Evolutionary conservation across 1,140 invertebrate species (phyloP), one percentile per base, ranked within the genome.

Genomic region (Pissodes strobi): DNA sequence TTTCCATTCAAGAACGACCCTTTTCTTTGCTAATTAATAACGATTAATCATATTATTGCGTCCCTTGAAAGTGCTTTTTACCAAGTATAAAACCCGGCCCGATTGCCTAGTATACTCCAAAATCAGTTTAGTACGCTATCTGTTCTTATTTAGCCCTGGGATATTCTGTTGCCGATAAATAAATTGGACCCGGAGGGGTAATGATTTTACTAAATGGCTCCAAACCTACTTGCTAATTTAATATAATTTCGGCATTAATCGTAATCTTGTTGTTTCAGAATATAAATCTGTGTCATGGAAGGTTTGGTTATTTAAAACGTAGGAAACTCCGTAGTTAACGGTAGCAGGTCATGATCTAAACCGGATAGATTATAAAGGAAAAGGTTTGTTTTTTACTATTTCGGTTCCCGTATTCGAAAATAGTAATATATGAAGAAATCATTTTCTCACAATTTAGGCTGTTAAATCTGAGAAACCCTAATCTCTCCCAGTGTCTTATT

Each of bases 11-110:
- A 21, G 53, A 37, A n/a, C 22, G 46, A 49, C 63, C 56, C 53
- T 51, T 57, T 58, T 65, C 63, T 39, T 48, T 57, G 45, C 53
- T 65, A 65, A 65, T 65, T 65, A 65, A 65, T 65, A 65, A 57
- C 63, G 46, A 65, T 65, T 65, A 65, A 65, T 65, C 63, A 65
- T 65, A 65, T 51, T 57, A 57, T 53, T 52, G n/a, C 46, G 46
- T 56, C 34, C 52, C 43, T 43, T 30, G 23, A 43, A 55, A 37
- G 30, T 38, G 45, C 53, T 65, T 65, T 65, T 65, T 65, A 23
- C 45, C 56, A 15, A 27, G 52, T 21, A 38, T 55, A 39, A 55
- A 39, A 55, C 34, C 37, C 13, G 57, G 13, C 12, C 57, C 45
- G 45, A 59, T 59, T 59, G 39, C 55, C 55, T 58, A 58, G 55